A percentile compares a stretch with the other conserved stretches of the same genome.
phyloP scores from a whole-genome alignment of 2,888 invertebrate genomes.

The Apodemia zela region DNA sequence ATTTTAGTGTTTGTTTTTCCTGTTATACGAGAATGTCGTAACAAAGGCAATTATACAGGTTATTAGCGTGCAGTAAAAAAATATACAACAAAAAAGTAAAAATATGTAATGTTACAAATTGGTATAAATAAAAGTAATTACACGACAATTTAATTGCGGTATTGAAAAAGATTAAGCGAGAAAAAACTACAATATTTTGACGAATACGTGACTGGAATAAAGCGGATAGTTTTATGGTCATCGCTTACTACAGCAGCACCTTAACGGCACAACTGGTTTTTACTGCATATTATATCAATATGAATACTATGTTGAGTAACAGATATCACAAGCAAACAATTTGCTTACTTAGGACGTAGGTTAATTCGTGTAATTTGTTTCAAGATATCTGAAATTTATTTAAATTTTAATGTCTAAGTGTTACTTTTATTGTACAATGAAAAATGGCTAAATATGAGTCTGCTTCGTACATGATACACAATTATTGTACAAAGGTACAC shows the following conservation, averaged over 20 bases:
- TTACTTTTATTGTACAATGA: too few relatives aligned
- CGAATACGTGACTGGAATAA: background rate
- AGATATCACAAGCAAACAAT: too few relatives aligned
- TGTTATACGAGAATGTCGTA: background rate
- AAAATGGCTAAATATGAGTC: too few relatives aligned
- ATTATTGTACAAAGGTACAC: too few relatives aligned
- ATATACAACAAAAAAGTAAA: background rate
- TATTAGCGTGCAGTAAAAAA: background rate
- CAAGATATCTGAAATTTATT: too few relatives aligned
- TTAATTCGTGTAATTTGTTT: too few relatives aligned
- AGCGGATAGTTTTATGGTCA: background rate
- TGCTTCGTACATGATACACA: too few relatives aligned
- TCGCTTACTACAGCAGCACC: background rate
- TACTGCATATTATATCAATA: too few relatives aligned
- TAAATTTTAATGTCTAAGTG: too few relatives aligned
- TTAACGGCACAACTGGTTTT: too few relatives aligned
- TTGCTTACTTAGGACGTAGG: too few relatives aligned
- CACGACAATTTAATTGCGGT: background rate
- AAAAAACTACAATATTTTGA: background rate
- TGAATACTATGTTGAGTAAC: too few relatives aligned
- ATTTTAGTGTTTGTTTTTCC: constrained; percentile 7
- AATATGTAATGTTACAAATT: background rate
- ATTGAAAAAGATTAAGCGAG: background rate
- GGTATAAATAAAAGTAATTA: background rate
- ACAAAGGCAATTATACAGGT: background rate